Conservation (phyloP, 2,113 vertebrate species). For the Hippocampus zosterae region DNA sequence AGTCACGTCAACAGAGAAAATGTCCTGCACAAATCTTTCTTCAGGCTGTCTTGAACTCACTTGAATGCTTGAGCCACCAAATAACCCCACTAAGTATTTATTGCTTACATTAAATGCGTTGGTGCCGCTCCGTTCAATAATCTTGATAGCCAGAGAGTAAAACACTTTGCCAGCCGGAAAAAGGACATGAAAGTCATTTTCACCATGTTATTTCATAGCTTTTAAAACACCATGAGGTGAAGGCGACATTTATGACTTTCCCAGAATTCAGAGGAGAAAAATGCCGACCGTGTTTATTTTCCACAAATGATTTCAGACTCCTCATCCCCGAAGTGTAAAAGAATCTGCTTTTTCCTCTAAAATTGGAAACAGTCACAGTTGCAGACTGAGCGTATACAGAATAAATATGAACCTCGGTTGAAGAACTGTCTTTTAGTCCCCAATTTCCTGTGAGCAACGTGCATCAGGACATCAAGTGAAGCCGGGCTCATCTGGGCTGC, state of each 20-base stretch:
- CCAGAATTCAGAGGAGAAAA: constrained; percentile 24
- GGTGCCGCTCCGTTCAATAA: background rate
- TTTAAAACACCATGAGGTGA: constrained; percentile 6
- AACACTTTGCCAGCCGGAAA: background rate
- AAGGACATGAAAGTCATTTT: background rate
- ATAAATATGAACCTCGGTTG: constrained; percentile 11
- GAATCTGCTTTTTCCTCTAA: constrained; percentile 7
- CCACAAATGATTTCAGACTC: constrained; percentile 20
- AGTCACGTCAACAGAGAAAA: constrained; percentile 2
- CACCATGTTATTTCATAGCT: background rate
- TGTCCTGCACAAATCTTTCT: background rate
- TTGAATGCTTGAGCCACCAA: background rate
- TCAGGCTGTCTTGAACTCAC: background rate
- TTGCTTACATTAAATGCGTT: background rate
- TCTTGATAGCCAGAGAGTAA: background rate
- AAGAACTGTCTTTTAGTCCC: constrained; percentile 16
- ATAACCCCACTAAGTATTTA: background rate
- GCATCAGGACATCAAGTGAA: constrained; percentile 29
- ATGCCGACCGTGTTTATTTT: constrained; percentile 22
- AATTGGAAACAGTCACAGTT: constrained; percentile 8
- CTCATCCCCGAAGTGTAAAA: constrained; percentile 17
- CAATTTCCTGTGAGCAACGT: constrained; percentile 61
- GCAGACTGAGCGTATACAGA: background rate
- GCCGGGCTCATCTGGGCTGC: constrained; percentile 52
- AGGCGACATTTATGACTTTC: constrained; percentile 32